Percentiles rank a stretch among this genome's conserved stretches.
Conservation (phyloP, 2,888 invertebrate species). For the Noctua janthe region DNA sequence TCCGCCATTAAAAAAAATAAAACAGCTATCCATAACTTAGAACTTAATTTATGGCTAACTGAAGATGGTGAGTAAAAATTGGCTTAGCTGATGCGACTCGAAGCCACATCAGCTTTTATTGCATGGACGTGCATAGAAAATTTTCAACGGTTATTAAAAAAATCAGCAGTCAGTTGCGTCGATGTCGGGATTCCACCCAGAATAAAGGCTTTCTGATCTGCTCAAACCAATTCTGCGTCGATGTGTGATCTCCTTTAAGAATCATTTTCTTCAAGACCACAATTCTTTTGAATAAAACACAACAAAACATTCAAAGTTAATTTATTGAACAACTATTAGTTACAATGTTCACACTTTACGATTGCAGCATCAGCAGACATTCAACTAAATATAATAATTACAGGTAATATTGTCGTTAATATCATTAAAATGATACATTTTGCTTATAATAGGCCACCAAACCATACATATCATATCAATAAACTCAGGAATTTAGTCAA, state of each 20-base stretch:
- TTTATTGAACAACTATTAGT: constrained; percentile 61
- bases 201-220: too few species aligned
- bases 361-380: constrained; percentile 39
- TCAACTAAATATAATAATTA: constrained; percentile 41
- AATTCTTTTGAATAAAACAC: constrained; percentile 22
- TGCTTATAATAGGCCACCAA: constrained; percentile 52
- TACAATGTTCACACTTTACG: constrained; percentile 53
- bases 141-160: too few species aligned
- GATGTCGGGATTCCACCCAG: too few species aligned
- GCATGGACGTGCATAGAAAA: neutral
- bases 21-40: too few species aligned
- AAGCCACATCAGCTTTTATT: neutral
- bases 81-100: too few species aligned
- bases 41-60: too few species aligned
- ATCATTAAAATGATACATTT: constrained; percentile 42
- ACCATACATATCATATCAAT: too few species aligned
- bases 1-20: too few species aligned
- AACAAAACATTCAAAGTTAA: constrained; percentile 52
- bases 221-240: too few species aligned
- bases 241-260: neutral
- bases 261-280: neutral
- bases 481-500: constrained; percentile 25
- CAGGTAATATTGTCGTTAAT: constrained; percentile 53
- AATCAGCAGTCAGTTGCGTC: too few species aligned
- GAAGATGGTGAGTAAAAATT: too few species aligned